Base-by-base conservation (phyloP, 2,797 vertebrate species). In the Mus caroli region DNA sequence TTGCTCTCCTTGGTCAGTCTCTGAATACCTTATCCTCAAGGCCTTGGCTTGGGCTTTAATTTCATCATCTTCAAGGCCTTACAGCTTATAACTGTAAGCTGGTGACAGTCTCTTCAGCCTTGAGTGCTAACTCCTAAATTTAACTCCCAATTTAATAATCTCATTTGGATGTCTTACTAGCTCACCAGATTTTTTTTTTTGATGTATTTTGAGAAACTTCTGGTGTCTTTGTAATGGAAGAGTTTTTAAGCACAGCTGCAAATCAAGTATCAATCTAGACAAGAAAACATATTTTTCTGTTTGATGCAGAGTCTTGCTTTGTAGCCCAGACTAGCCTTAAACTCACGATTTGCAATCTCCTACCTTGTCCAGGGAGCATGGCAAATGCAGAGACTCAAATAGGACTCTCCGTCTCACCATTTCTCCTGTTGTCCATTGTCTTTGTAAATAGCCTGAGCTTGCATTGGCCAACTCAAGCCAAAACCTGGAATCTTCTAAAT, bases 71-170 rank as follows among this genome's bases (percentile, higher is more conserved):
- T 95, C 88, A n/a, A 40, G 20, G 56, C n/a, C 4, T 64, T 64
- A 64, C 28, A 64, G 28, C 28, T 64, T 31, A 64, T 54, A 54
- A 9, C 31, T 88, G 6, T 52, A 60, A 92, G 71, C 12, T 71
- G 58, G 90, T 46, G 24, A 52, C 28, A 37, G 3, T 85, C 88
- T 89, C 64, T 87, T 93, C n/a, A 92, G 71, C 22, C 19, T n/a
- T 40, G 12, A 88, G 19, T 58, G 31, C 71, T 89, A 83, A 62
- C 75, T 77, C 83, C 19, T 58, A 9, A 46, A 52, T 52, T 90
- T 79, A 88, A 92, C 92, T 92, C 71, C 37, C 78, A 52, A 83
- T 46, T 52, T 91, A 52, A 24, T 54, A 34, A 43, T 78, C 77
- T 60, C 56, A 88, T 71, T 40, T 56, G 40, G 73, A 31, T 87